These are phyloP conservation scores for Montipora sp. DNA, from an alignment of 64 coral and sea anemone species.

Conservation along the genomic window DNA sequence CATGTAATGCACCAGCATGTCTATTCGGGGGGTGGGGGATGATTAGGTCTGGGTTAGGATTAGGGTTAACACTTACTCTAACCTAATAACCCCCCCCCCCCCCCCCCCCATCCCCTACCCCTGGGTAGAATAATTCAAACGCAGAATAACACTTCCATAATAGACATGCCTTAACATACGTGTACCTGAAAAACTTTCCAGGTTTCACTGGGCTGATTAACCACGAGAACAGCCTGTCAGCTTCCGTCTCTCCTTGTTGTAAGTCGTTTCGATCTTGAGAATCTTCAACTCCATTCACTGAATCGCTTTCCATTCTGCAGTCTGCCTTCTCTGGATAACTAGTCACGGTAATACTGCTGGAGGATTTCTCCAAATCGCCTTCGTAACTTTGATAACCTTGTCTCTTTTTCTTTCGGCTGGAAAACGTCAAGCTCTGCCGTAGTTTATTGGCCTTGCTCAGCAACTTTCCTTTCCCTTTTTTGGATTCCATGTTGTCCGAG, in stretches of 20 bases:
- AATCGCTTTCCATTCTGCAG: conserved; percentile 9
- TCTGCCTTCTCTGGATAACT: conserved; percentile 12
- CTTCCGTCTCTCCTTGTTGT: conserved; percentile 73
- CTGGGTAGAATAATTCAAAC: too few species aligned
- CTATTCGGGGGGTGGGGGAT: too few species aligned
- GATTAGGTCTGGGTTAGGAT: too few species aligned
- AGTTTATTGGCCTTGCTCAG: conserved; percentile 84
- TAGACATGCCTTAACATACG: background rate
- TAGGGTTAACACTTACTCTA: too few species aligned
- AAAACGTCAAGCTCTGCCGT: conserved; percentile 80
- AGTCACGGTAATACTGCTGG: background rate
- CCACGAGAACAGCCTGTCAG: conserved; percentile 89
- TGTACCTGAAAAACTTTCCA: conserved; percentile 97
- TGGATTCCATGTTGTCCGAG: conserved; percentile 25
- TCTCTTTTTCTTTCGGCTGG: conserved; percentile 81
- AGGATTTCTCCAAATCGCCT: conserved; percentile 17
- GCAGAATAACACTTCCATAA: too few species aligned
- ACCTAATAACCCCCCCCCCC: too few species aligned
- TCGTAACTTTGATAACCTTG: conserved; percentile 60
- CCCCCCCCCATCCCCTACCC: too few species aligned
- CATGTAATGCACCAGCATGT: too few species aligned
- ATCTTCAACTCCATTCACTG: background rate
- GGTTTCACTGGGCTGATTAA: conserved; percentile 94
- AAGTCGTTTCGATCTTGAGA: background rate
- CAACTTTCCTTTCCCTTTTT: conserved; percentile 48